Evolutionary conservation across 2,113 vertebrate species (phyloP), one percentile per base, ranked within the genome.

Genomic region (Lonchura striata): DNA sequence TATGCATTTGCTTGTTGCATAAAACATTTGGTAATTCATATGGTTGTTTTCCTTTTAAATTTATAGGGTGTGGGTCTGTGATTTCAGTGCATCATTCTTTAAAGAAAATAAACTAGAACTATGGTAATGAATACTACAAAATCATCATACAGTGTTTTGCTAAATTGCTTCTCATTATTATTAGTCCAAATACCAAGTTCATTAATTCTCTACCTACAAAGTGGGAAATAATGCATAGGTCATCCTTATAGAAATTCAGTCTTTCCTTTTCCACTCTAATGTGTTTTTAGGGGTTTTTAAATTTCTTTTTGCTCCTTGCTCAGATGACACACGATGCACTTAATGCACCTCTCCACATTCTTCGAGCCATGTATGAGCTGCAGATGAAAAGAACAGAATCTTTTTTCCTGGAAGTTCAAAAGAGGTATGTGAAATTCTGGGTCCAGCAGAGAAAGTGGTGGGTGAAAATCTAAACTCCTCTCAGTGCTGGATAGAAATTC

Each of bases 251-350:
- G 60, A 64, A 87, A 33, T 24, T 70, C 2, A 14, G 0, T 31
- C 12, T 60, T 85, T 92, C 21, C 41, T 68, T 53, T 41, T 25
- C 7, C 50, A 35, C 10, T 47, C 13, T 57, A 28, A 37, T 59
- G 16, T 81, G 33, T 30, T 66, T 65, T 46, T 13, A 13, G 10
- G 14, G 0, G 13, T 37, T 54, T 25, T 12, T 13, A 2, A 7
- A 21, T 66, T 85, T 57, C 13, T 30, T 28, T 33, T 44, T 52
- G 19, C 50, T 65, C 21, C 33, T 70, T 54, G 35, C 68, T 69
- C 92, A 99, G 99, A 99, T 99, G 97, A 99, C 99, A 47, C 99
- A 99, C 0, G 99, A 99, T 97, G 99, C 99, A 50, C 99, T 99
- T 69, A 99, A 99, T 16, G 99, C 99, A 33, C 99, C 99, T 66